Base-by-base conservation (phyloP, 2,888 invertebrate species). In the Allacma fusca region DNA sequence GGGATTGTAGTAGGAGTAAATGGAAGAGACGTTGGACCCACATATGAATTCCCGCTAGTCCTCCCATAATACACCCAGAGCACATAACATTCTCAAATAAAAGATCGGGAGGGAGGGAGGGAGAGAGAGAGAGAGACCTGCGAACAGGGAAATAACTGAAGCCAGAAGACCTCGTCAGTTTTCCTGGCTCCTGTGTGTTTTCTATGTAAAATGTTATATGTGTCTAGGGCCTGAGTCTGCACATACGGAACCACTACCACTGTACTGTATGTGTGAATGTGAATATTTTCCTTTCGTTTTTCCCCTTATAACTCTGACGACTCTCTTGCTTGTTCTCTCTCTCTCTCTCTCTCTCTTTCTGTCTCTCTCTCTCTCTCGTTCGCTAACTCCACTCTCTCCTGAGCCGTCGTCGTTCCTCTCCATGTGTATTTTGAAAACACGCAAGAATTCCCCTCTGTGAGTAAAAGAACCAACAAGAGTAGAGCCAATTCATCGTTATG, bases 401-500 rank as follows among this genome's bases (percentile, higher is more conserved):
- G 19, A 50, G 50, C 50, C 50, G 50, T 50, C 50, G 50, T 50
- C 34, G 34, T 34, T 34, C 9, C n/a, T 50, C 23, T 26, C 12
- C 62, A 62, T 62, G 62, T 62, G 62, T 23, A 62, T 62, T 62
- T 62, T 62, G 62, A 26, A 50, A 62, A 62, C 23, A 62, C 62
- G 62, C 26, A 62, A 26, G 62, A 62, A 62, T 62, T 62, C 62
- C 62, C 62, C 26, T 24, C 62, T 62, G n/a, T n/a, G 62, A 23
- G 50, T 50, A 50, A 50, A 50, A 50, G 50, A 62, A 62, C 62
- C 62, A 62, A 62, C 62, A 62, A 62, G 62, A 62, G 62, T 62
- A 62, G 62, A 62, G 62, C 62, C 62, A 62, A 62, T 62, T 62
- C 26, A 62, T 62, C 62, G 62, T 62, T 62, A 62, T 62, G 62